Evolutionary conservation across 2,888 invertebrate species (phyloP).

Genomic region (Drosophila villosipedis): DNA sequence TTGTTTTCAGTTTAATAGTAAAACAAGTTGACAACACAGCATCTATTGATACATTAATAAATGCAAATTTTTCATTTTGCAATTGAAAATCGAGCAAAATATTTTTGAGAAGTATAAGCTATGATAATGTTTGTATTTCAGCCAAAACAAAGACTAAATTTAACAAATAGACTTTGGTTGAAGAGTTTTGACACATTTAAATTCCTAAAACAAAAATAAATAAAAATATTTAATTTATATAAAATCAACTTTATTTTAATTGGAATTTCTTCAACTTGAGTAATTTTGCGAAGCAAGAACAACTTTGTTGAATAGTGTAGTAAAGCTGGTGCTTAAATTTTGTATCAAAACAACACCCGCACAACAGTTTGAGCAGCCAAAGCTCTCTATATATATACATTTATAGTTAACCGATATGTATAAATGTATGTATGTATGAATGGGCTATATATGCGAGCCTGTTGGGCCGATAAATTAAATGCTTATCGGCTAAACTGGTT

Average conservation of each 20-base stretch:
- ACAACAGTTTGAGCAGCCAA: slow-evolving; percentile 24
- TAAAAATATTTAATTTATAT: not conserved
- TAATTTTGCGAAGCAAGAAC: not conserved
- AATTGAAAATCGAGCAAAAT: not conserved
- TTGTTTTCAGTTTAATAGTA: not conserved
- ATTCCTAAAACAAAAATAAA: not conserved
- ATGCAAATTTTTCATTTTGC: not conserved
- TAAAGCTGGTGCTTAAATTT: slow-evolving; percentile 38
- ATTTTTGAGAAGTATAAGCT: not conserved
- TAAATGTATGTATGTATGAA: slow-evolving; percentile 4
- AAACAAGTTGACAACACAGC: not conserved
- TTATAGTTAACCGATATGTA: slow-evolving; percentile 8
- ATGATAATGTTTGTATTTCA: not conserved
- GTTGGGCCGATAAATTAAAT: slow-evolving; percentile 69
- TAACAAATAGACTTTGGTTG: not conserved
- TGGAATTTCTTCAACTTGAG: not conserved
- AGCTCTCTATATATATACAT: slow-evolving; percentile 19
- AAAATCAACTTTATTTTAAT: not conserved
- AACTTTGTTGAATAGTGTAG: slow-evolving; percentile 42
- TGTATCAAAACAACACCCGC: slow-evolving; percentile 62
- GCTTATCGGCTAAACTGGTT: slow-evolving; percentile 75
- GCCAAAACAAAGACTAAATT: not conserved
- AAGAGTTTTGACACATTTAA: not conserved
- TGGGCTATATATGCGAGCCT: slow-evolving; percentile 6
- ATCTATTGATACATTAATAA: not conserved